phyloP scores from a whole-genome alignment of 2,888 invertebrate species.

The Teinopalpus imperialis region DNA sequence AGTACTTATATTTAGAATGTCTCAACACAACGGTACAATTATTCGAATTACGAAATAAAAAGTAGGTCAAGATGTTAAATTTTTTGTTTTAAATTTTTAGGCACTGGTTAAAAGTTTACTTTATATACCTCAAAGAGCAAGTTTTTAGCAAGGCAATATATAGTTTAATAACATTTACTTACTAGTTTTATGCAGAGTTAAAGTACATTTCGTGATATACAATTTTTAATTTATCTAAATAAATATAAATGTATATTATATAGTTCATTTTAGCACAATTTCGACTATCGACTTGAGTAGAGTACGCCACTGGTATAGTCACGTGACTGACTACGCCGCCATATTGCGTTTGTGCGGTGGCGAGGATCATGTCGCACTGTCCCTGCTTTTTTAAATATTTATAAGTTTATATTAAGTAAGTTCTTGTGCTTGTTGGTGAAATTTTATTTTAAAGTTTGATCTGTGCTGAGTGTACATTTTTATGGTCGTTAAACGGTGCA shows the following conservation, averaged over 20 bases:
- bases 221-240: too few species aligned
- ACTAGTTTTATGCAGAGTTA: too few species aligned
- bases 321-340: conserved; percentile 62
- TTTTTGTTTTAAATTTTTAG: conserved; percentile 6
- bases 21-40: background rate
- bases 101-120: background rate
- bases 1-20: background rate
- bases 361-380: conserved; percentile 47
- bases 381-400: conserved; percentile 49
- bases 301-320: conserved; percentile 35
- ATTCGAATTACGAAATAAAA: conserved; percentile 13
- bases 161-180: too few species aligned
- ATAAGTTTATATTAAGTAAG: conserved; percentile 37
- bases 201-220: too few species aligned
- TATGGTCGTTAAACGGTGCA: conserved; percentile 3
- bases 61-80: conserved; percentile 13
- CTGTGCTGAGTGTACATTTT: conserved; percentile 28
- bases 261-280: conserved; percentile 5
- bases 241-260: background rate
- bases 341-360: conserved; percentile 63
- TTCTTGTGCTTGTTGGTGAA: conserved; percentile 31
- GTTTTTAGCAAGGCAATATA: too few species aligned
- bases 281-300: conserved; percentile 20
- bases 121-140: too few species aligned
- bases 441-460: conserved; percentile 25